Conservation (phyloP, 2,797 vertebrate species). For the Protonibea diacanthus region DNA sequence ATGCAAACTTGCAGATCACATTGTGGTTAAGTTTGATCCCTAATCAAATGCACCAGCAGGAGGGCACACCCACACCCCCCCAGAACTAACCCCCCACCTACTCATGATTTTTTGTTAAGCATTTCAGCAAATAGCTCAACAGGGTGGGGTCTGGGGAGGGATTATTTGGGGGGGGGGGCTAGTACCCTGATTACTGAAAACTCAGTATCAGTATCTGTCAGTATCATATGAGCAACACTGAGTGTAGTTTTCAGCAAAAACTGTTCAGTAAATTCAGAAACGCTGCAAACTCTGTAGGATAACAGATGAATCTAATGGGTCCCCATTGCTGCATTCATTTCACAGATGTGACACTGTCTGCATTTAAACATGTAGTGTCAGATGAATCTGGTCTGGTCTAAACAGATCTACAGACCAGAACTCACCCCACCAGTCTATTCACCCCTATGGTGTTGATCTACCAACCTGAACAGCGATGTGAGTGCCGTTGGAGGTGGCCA, state of each 20-base stretch:
- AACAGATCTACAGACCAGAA: not conserved
- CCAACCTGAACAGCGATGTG: constrained; percentile 98
- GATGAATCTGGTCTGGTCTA: not conserved
- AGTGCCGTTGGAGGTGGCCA: constrained; percentile 99
- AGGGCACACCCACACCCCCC: constrained; percentile 9
- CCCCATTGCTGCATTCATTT: not conserved
- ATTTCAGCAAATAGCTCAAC: constrained; percentile 36
- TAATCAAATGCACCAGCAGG: constrained; percentile 30
- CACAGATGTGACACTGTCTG: not conserved
- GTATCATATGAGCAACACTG: constrained; percentile 5
- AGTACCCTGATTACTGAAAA: too few species aligned
- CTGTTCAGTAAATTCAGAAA: not conserved
- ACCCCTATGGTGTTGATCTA: constrained; percentile 16
- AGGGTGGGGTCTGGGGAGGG: constrained; percentile 37
- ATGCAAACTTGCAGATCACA: constrained; percentile 13
- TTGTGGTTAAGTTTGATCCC: constrained; percentile 27
- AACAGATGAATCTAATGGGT: not conserved
- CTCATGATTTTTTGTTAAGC: constrained; percentile 3
- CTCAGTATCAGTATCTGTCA: too few species aligned
- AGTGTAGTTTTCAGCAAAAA: not conserved
- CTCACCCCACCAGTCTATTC: constrained; percentile 5
- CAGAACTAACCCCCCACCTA: constrained; percentile 31
- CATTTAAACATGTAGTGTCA: not conserved
- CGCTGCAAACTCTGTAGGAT: not conserved
- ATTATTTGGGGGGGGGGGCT: not conserved